Evolutionary conservation across 2,797 vertebrate genomes (phyloP).

Genomic region (Tinamus major): DNA sequence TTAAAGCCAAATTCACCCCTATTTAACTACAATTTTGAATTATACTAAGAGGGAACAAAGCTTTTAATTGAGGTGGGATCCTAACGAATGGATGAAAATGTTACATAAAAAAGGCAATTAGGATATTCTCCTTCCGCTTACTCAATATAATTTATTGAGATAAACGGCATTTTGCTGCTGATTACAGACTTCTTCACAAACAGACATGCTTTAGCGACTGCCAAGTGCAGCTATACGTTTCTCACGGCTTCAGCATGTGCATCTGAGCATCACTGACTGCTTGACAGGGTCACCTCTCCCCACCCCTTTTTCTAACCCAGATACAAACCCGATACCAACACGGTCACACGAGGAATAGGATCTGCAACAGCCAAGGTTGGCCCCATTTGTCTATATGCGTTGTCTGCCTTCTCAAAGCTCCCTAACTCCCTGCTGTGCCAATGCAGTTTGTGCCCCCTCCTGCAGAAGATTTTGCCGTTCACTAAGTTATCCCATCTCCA

Average conservation of each 20-base stretch:
- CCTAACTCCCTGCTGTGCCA: rapidly evolving
- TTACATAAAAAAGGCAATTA: not conserved
- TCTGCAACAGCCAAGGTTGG: no score
- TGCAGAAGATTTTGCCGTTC: not conserved
- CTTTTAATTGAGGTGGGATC: not conserved
- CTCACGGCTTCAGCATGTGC: not conserved
- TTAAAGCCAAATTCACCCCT: not conserved
- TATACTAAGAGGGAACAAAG: not conserved
- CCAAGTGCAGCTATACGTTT: not conserved
- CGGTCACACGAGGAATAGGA: not conserved
- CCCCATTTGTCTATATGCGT: not conserved
- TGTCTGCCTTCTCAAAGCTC: not conserved
- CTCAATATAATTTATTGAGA: not conserved
- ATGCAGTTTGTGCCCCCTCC: not conserved
- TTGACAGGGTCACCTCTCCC: rapidly evolving
- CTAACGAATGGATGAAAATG: rapidly evolving
- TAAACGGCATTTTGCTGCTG: not conserved
- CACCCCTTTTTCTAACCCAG: rapidly evolving
- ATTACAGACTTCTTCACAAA: not conserved
- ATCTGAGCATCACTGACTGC: not conserved
- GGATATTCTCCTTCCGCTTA: not conserved
- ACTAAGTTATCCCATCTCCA: rapidly evolving
- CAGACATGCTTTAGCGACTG: not conserved
- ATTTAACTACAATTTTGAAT: not conserved
- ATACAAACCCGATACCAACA: rapidly evolving